These are phyloP conservation scores for Danio rerio DNA, from an alignment of 2,113 vertebrate genomes.

Conservation along the genomic window GRCz12tu NC_133195.1:37239001-37239500, in stretches of 20 bases:
- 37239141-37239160: conserved; percentile 76
- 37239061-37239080: conserved; percentile 76
- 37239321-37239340: conserved; percentile 20
- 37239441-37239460: neutral
- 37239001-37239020: conserved; percentile 78
- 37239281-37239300: neutral
- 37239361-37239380: neutral
- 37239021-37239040: conserved; percentile 82
- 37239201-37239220: conserved; percentile 80
- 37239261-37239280: neutral
- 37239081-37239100: conserved; percentile 67
- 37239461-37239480: neutral
- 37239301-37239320: conserved; percentile 28
- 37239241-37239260: neutral
- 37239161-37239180: conserved; percentile 77
- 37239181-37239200: conserved; percentile 66
- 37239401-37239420: neutral
- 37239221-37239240: conserved; percentile 12
- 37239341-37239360: conserved; percentile 6
- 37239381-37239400: conserved; percentile 36
- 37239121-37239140: conserved; percentile 88
- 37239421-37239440: neutral
- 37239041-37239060: conserved; percentile 85
- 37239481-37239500: neutral
- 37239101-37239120: conserved; percentile 80